phyloP scores from a whole-genome alignment of 2,888 invertebrate genomes.

The Tortricodes alternella region DNA sequence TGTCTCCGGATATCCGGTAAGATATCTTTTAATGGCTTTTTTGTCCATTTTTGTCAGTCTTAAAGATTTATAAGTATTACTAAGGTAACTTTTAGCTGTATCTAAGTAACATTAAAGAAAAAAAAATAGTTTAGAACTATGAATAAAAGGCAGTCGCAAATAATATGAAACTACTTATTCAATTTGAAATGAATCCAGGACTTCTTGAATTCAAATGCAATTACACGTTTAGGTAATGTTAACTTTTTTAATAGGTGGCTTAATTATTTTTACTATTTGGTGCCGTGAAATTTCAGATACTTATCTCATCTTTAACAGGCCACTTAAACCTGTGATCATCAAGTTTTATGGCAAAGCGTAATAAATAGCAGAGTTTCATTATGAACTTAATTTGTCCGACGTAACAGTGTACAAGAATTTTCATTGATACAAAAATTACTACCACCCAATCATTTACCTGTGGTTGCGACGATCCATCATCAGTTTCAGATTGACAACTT shows the following conservation, averaged over 20 bases:
- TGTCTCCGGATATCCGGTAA: too few species aligned
- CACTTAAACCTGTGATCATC: neutral
- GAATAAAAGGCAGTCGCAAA: neutral
- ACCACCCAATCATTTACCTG: neutral
- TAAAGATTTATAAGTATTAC: neutral
- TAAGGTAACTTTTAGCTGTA: neutral
- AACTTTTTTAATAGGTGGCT: neutral
- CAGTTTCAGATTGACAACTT: neutral
- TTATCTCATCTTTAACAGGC: neutral
- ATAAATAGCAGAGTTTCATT: neutral
- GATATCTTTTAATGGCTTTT: too few species aligned
- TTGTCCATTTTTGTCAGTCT: too few species aligned
- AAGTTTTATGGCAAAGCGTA: neutral
- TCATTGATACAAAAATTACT: constrained; percentile 1
- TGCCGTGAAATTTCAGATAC: neutral
- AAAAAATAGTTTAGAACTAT: neutral
- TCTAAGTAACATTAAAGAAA: too few species aligned
- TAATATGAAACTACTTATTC: neutral
- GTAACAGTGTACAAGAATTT: constrained; percentile 3
- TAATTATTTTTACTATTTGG: neutral
- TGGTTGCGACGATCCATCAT: neutral
- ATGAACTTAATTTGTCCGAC: neutral
- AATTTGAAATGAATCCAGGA: neutral
- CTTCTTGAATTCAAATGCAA: neutral
- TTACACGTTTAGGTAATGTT: too few species aligned